Conservation (phyloP, 2,888 invertebrate species). For the Limnephilus rhombicus region DNA sequence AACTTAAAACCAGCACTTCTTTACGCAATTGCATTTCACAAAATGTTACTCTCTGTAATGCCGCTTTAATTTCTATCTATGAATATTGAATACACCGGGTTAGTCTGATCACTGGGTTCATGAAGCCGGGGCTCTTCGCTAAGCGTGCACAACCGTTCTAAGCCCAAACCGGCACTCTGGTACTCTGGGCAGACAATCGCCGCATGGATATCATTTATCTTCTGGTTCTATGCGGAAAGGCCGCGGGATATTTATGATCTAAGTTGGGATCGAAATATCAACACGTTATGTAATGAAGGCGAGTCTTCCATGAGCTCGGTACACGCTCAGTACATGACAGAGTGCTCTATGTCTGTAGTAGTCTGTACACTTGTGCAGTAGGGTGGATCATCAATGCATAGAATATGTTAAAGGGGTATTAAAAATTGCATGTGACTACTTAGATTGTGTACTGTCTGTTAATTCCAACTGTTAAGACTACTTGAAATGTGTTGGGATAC, state of each 20-base stretch:
- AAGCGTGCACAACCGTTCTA: neutral
- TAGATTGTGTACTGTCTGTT: neutral
- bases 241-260: conserved; percentile 60
- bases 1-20: neutral
- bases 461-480: too few relatives aligned
- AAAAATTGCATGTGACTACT: neutral
- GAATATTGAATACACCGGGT: neutral
- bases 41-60: neutral
- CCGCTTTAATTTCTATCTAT: neutral
- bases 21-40: neutral
- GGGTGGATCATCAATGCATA: neutral
- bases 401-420: too few relatives aligned
- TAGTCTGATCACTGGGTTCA: neutral
- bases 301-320: conserved; percentile 2
- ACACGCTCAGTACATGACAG: neutral
- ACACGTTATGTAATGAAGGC: conserved; percentile 53
- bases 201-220: conserved; percentile 39
- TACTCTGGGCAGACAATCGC: neutral
- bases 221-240: conserved; percentile 37
- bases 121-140: neutral
- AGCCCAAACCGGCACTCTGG: neutral
- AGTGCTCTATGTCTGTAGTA: neutral
- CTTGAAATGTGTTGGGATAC: too few relatives aligned
- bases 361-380: neutral
- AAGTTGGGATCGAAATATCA: conserved; percentile 60